A percentile compares a stretch with the other conserved stretches of the same genome.
phyloP scores from a whole-genome alignment of 2,888 invertebrate genomes.

The Harpagoxenus sublaevis region DNA sequence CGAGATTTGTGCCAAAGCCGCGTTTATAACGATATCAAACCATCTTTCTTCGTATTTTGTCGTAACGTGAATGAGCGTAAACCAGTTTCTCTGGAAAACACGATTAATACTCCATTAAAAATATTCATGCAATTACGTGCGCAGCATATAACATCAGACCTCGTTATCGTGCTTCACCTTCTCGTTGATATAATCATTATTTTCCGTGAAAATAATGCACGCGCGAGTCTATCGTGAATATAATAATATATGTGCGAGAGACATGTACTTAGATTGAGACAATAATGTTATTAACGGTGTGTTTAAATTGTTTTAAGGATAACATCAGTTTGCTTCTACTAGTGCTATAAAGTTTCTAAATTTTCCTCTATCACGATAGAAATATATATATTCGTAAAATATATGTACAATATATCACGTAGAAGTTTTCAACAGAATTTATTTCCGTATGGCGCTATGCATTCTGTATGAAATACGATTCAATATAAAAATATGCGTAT shows the following conservation, averaged over 20 bases:
- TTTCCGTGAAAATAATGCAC: slow-evolving; percentile 28
- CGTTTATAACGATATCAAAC: slow-evolving; percentile 16
- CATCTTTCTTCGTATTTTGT: slow-evolving; percentile 21
- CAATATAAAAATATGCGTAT: slow-evolving; percentile 1
- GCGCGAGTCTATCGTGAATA: not conserved
- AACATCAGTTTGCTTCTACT: slow-evolving; percentile 24
- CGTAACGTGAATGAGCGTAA: slow-evolving; percentile 27
- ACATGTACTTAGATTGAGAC: slow-evolving; percentile 12
- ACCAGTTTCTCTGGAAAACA: slow-evolving; percentile 25
- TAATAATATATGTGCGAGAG: slow-evolving; percentile 2
- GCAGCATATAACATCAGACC: slow-evolving; percentile 45
- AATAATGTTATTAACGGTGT: slow-evolving; percentile 29
- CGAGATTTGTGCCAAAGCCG: slow-evolving; percentile 27
- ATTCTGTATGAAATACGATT: not conserved
- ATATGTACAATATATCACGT: slow-evolving; percentile 13
- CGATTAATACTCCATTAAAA: slow-evolving; percentile 49
- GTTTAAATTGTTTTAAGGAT: slow-evolving; percentile 32
- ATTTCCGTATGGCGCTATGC: not conserved
- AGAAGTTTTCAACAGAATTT: slow-evolving; percentile 29
- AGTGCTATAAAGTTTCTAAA: not conserved
- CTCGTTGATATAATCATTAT: slow-evolving; percentile 43
- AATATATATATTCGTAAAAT: slow-evolving; percentile 19
- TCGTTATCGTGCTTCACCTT: slow-evolving; percentile 34
- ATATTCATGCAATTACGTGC: slow-evolving; percentile 48
- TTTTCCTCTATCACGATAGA: not conserved